Evolutionary conservation across 2,113 vertebrate genomes (phyloP).

Genomic region (Nothocercus julius): DNA sequence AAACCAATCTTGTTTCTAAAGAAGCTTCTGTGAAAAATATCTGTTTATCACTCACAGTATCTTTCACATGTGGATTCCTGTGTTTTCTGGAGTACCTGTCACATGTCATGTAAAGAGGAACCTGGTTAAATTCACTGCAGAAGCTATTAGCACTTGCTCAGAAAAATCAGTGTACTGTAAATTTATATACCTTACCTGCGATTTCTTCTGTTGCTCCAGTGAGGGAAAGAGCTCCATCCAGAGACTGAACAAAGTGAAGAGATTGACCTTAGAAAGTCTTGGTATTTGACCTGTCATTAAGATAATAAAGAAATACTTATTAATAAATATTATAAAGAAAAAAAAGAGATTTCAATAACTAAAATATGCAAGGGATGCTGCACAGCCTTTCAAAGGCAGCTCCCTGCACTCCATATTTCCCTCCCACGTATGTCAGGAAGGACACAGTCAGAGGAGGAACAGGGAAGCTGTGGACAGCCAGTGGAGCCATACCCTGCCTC

Average conservation of each 20-base stretch:
- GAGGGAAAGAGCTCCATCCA: conserved; percentile 96
- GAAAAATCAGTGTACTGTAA: background rate
- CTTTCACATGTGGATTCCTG: background rate
- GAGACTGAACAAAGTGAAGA: conserved; percentile 92
- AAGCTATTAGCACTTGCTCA: background rate
- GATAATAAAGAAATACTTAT: background rate
- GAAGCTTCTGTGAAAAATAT: background rate
- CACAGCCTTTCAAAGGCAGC: background rate
- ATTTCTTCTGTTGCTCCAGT: conserved; percentile 65
- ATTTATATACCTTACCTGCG: conserved; percentile 63
- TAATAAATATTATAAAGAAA: background rate
- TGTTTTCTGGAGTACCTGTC: background rate
- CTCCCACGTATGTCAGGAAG: background rate
- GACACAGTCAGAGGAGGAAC: background rate
- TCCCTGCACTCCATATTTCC: background rate
- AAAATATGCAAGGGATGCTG: background rate
- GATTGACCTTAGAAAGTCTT: conserved; percentile 91
- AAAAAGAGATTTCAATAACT: background rate
- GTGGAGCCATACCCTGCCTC: background rate
- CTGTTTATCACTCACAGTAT: background rate
- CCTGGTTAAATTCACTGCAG: background rate
- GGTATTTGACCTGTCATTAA: conserved; percentile 84
- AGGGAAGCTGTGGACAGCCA: background rate
- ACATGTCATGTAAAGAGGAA: background rate
- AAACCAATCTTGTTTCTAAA: background rate